A percentile compares a stretch with the other conserved stretches of the same genome.
phyloP scores from a whole-genome alignment of 2,888 invertebrate genomes.

The Drosophila fulvimacula region DNA sequence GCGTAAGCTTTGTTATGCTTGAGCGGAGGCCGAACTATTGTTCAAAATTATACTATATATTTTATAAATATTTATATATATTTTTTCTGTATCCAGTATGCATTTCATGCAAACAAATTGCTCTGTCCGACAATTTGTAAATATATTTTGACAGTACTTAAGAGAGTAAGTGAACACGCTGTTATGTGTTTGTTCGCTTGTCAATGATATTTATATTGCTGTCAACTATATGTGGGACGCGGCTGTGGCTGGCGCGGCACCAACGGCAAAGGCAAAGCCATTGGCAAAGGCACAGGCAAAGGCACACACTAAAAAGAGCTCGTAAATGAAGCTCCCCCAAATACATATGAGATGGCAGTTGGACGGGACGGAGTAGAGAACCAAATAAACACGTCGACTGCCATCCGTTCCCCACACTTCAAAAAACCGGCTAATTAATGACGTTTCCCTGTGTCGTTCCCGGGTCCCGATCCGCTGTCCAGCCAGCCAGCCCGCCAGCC shows the following conservation, averaged over 20 bases:
- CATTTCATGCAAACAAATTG: constrained; percentile 3
- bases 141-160: constrained; percentile 9
- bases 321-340: constrained; percentile 65
- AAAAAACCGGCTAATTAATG: constrained; percentile 74
- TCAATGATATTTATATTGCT: constrained; percentile 4
- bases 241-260: constrained; percentile 62
- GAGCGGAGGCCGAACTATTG: no score
- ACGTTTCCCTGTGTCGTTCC: constrained; percentile 60
- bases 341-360: constrained; percentile 40
- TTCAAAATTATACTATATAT: not conserved
- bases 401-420: constrained; percentile 77
- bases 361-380: constrained; percentile 51
- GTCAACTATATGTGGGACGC: constrained; percentile 24
- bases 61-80: not conserved
- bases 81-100: no score
- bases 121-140: constrained; percentile 17
- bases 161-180: constrained; percentile 7
- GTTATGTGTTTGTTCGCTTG: constrained; percentile 1
- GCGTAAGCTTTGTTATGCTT: not conserved
- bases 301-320: constrained; percentile 59
- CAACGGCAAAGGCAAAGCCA: constrained; percentile 18
- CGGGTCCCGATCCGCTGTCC: constrained; percentile 28
- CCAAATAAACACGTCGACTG: constrained; percentile 76
- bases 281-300: constrained; percentile 17
- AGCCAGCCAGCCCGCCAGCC: constrained; percentile 17